Base-by-base conservation (phyloP, 2,888 invertebrate species). In the Sarcophaga rosellei region DNA sequence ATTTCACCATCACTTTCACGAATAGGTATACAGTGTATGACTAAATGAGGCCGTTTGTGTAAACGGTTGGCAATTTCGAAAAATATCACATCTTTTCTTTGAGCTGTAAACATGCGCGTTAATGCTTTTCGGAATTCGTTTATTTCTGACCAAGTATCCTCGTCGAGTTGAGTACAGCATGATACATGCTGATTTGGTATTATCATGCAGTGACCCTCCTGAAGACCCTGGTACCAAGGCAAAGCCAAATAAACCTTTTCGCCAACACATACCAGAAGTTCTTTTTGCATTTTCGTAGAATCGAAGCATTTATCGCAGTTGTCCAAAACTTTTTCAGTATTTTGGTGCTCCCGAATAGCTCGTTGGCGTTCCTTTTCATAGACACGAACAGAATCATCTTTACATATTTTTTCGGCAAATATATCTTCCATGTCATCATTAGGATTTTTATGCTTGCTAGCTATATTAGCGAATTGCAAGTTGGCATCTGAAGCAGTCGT, bases 71-170 rank as follows among this genome's bases (percentile, higher is more conserved):
- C 97, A 11, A 96, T 96, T 94, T 99, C 99, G 94, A 97, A 97
- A 93, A 99, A 98, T 2, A 99, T 95, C 10, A 97, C 96, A 94
- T 98, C 98, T 91, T 96, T 95, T 74, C 96, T 95, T 89, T 95
- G 95, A 0, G 95, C 94, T 57, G 94, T 94, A 93, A 97, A 99
- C 95, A 98, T 96, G 83, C 95, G 94, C 0, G 96, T 96, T 12
- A 99, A 93, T 0, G 96, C 95, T 93, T 95, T 96, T 73, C 97
- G 95, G 90, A 97, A 97, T 21, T 90, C 90, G 94, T 95, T 94
- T 84, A 99, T 94, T 94, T 99, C 99, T 83, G 95, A 95, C 97
- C 98, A 99, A 69, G 97, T 96, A 94, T 99, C 98, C 94, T 99
- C 99, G 94, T 99, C 99, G 63, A 98, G 91, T 88, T 96, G 95